Percentiles rank a stretch among this genome's conserved stretches.
Evolutionary conservation across 2,113 vertebrate species (phyloP).

Genomic region (Apus apus): DNA sequence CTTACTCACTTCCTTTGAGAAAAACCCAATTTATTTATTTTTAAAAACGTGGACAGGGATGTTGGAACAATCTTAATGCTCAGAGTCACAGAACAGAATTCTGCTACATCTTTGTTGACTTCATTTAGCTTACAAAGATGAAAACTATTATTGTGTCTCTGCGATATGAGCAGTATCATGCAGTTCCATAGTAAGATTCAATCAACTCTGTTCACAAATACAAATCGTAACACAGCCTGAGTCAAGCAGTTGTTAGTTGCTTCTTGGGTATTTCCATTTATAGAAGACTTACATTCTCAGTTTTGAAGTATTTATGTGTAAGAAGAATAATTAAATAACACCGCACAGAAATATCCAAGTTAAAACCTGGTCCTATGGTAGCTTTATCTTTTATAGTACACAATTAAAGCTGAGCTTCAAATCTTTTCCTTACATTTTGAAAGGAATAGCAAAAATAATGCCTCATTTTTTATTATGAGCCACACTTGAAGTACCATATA

Average conservation of each 20-base stretch:
- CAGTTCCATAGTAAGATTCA: not conserved
- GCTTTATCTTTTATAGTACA: not conserved
- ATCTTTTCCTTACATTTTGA: not conserved
- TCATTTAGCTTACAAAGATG: not conserved
- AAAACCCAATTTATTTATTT: not conserved
- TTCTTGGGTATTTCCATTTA: not conserved
- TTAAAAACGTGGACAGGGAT: not conserved
- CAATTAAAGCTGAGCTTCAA: not conserved
- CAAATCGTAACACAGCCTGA: not conserved
- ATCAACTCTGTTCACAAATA: not conserved
- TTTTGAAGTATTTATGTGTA: not conserved
- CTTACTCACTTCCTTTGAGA: not conserved
- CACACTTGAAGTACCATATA: not conserved
- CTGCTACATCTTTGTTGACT: not conserved
- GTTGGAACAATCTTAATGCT: not conserved
- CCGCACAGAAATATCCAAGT: not conserved
- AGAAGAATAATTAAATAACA: not conserved
- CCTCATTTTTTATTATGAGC: not conserved
- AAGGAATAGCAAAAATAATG: not conserved
- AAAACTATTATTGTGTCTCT: not conserved
- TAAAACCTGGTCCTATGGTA: not conserved
- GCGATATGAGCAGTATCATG: not conserved
- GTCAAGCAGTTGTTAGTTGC: not conserved
- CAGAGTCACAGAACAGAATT: not conserved
- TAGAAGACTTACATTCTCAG: not conserved